A percentile compares a stretch with the other conserved stretches of the same genome.
These are phyloP conservation scores for Periophthalmus magnuspinnatus DNA, from an alignment of 2,797 vertebrate species.

Conservation along the genomic window DNA sequence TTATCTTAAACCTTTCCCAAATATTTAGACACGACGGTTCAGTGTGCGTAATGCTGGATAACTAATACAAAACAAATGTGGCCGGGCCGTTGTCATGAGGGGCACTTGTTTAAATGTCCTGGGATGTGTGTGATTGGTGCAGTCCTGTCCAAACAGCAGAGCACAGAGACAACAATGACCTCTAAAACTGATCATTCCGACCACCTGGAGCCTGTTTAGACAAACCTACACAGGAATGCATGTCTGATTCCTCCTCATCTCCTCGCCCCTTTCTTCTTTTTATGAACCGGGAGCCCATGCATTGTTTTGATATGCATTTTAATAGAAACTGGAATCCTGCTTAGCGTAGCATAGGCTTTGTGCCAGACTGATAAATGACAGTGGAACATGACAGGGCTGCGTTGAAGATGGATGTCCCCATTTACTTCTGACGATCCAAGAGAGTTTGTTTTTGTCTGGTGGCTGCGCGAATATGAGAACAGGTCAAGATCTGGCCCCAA, in stretches of 20 bases:
- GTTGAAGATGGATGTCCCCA: constrained; percentile 51
- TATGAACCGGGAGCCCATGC: constrained; percentile 5
- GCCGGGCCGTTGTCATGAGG: constrained; percentile 49
- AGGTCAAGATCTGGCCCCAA: constrained; percentile 38
- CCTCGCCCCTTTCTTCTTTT: constrained; percentile 36
- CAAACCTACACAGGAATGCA: constrained; percentile 70
- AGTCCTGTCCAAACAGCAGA: constrained; percentile 68
- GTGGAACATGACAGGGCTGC: constrained; percentile 21
- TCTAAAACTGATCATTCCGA: constrained; percentile 68
- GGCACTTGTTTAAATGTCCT: constrained; percentile 60
- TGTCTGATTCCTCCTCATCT: constrained; percentile 61
- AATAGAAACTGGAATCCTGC: constrained; percentile 35
- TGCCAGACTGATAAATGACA: constrained; percentile 43
- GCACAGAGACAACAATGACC: constrained; percentile 69
- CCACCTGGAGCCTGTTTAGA: constrained; percentile 74
- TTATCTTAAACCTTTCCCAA: constrained; percentile 69
- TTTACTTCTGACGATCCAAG: constrained; percentile 42
- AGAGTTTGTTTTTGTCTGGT: constrained; percentile 58
- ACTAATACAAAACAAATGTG: constrained; percentile 78
- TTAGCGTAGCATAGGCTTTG: constrained; percentile 23
- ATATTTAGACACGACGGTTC: constrained; percentile 71
- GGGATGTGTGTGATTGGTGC: constrained; percentile 69
- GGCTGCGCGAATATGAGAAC: constrained; percentile 39
- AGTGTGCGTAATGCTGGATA: constrained; percentile 41
- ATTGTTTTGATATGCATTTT: constrained; percentile 41